Conservation (phyloP, 1,140 invertebrate species). For the Melipona quadrifasciata region DNA sequence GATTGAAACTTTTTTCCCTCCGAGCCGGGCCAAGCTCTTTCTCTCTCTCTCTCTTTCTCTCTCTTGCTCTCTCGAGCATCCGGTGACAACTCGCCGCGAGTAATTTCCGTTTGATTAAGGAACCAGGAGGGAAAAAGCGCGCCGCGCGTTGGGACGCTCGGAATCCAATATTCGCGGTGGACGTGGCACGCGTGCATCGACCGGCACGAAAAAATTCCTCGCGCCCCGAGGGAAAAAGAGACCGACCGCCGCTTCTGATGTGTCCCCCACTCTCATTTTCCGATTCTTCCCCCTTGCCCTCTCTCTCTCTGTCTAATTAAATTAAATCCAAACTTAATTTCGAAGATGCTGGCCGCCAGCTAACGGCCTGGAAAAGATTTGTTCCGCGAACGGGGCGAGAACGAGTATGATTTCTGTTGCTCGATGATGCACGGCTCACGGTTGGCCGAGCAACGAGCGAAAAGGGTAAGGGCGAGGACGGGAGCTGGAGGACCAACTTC, state of each 20-base stretch:
- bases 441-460: background rate
- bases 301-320: constrained; percentile 69
- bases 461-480: background rate
- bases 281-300: background rate
- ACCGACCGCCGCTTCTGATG: background rate
- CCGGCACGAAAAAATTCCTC: constrained; percentile 33
- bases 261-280: background rate
- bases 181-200: constrained; percentile 40
- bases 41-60: too few relatives aligned
- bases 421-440: constrained; percentile 22
- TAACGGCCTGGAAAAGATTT: constrained; percentile 43
- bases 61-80: constrained; percentile 29
- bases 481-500: background rate
- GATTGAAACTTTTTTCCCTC: constrained; percentile 77
- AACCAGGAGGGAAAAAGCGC: constrained; percentile 44
- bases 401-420: background rate
- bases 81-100: constrained; percentile 75
- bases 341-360: background rate
- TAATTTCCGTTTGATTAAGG: constrained; percentile 79
- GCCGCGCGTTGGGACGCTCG: constrained; percentile 43
- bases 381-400: background rate
- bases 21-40: background rate
- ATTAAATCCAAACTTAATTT: constrained; percentile 73
- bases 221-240: background rate
- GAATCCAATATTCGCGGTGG: constrained; percentile 70